Evolutionary conservation across 2,113 vertebrate genomes (phyloP), one percentile per base, ranked within the genome.

Genomic region (Pogona vitticeps): DNA sequence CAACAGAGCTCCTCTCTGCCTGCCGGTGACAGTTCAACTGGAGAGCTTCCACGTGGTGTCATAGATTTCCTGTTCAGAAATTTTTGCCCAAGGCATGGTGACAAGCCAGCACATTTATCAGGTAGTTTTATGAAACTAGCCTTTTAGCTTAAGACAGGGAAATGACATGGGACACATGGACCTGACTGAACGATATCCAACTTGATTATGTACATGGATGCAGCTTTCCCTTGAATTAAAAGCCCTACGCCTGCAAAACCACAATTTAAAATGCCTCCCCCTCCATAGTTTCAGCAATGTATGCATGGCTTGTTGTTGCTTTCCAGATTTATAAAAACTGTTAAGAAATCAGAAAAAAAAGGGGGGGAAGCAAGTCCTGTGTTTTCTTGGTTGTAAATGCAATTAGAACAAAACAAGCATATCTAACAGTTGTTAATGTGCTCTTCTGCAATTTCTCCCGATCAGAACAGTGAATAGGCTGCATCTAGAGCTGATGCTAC

Each of bases 1-100:
- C 33, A 58, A 68, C n/a, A 63, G 58, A 21, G 28, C 17, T 23
- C 67, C 18, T 90, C 84, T 38, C 56, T 20, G 89, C 80, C n/a
- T 85, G 87, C 33, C 76, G 38, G 61, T 2, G 23, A 18, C 76
- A 81, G 52, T 14, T 79, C 76, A 85, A 20, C 23, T 52, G 59
- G 87, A 58, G 33, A 33, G 12, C 33, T 17, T 65, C 31, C n/a
- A 31, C 36, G 70, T 20, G 17, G 70, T 36, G 15, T 38, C 15
- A 33, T 17, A 36, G n/a, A 72, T 38, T 77, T 83, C 75, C 86
- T 83, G 26, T 38, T 80, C 26, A 67, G 42, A 70, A 46, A 46
- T 46, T 5, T n/a, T 36, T 23, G 40, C 31, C 40, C 40, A 36
- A n/a, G 38, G 28, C 40, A 52, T 20, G 14, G 17, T 58, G 46